Percentiles rank a stretch among this genome's conserved stretches.
These are phyloP conservation scores for Mastomys natalensis DNA, from an alignment of 2,113 vertebrate genomes.

Conservation along the genomic window DNA sequence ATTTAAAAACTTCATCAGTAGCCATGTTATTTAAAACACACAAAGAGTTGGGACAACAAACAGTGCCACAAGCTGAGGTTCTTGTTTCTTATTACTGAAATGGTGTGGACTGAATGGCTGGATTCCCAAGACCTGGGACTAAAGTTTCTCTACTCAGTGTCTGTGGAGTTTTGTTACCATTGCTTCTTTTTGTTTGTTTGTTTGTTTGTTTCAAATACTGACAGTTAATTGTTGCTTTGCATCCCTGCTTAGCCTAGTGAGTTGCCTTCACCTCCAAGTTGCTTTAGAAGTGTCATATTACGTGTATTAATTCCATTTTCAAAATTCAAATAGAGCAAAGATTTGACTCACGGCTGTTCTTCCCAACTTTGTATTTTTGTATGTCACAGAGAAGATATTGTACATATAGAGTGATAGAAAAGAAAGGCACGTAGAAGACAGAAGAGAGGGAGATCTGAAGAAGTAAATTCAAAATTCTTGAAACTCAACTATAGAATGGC, in stretches of 20 bases:
- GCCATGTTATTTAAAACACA: not conserved
- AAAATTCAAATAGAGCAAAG: slow-evolving; percentile 74
- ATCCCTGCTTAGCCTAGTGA: slow-evolving; percentile 45
- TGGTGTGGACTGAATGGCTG: accelerated
- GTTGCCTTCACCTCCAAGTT: slow-evolving; percentile 9
- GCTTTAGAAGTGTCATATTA: slow-evolving; percentile 78
- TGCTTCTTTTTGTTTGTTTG: not conserved
- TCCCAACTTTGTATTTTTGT: slow-evolving; percentile 52
- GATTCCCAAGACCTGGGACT: not conserved
- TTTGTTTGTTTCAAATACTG: not conserved
- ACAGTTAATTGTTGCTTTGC: slow-evolving; percentile 29
- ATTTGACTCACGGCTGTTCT: not conserved
- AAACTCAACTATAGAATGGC: slow-evolving; percentile 46
- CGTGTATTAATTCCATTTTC: slow-evolving; percentile 79
- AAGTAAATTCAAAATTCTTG: slow-evolving; percentile 68
- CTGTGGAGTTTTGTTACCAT: not conserved
- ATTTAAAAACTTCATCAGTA: not conserved
- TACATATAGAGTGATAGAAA: slow-evolving; percentile 66
- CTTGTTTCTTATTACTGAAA: not conserved
- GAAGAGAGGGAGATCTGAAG: slow-evolving; percentile 4
- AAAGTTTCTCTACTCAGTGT: not conserved
- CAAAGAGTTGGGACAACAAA: not conserved
- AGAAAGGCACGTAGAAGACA: slow-evolving; percentile 56
- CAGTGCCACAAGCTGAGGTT: accelerated
- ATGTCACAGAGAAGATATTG: slow-evolving; percentile 63